Evolutionary conservation across 2,113 vertebrate species (phyloP), one percentile per base, ranked within the genome.

Genomic region (Cochlearius cochlearius): DNA sequence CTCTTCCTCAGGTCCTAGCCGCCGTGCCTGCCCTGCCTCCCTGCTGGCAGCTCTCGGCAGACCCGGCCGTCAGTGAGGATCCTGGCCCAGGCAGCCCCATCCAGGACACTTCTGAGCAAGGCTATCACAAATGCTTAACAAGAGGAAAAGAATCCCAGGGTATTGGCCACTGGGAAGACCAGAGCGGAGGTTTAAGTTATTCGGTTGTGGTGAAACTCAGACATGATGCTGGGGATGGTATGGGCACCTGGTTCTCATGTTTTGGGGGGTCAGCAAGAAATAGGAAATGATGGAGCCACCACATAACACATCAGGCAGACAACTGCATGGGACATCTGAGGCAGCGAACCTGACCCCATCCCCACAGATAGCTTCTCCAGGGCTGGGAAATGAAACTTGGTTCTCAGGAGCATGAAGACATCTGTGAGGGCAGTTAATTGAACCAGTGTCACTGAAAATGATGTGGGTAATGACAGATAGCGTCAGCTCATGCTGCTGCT

Each of bases 401-500:
- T 81, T 20, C 60, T 75, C 2, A 0, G 41, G 68, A 87, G 39
- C 64, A 52, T 32, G 52, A 77, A 96, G 76, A 92, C 53, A 50
- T 89, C 81, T 88, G 39, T 72, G 41, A 96, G 77, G 82, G 55
- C 38, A 92, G 47, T 78, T 93, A 95, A 88, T 83, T 95, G 91
- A 97, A 90, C 63, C 38, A 63, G 11, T 86, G 83, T 86, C 92
- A 86, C 67, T 68, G 84, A 96, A 95, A 93, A 90, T 87, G 10
- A 86, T 95, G 58, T 75, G 60, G 47, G 75, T 88, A 95, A 97
- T 94, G 94, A 96, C 81, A 72, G 86, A 90, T 79, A 90, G 74
- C 36, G 79, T 94, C 88, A 88, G 67, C 60, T 74, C 1, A 0
- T 76, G 66, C 71, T 88, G 50, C 94, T 94, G 67, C 88, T 96